A percentile compares a stretch with the other conserved stretches of the same genome.
Conservation (phyloP, 2,888 invertebrate genomes). For the Noctuana brunneofusca region DNA sequence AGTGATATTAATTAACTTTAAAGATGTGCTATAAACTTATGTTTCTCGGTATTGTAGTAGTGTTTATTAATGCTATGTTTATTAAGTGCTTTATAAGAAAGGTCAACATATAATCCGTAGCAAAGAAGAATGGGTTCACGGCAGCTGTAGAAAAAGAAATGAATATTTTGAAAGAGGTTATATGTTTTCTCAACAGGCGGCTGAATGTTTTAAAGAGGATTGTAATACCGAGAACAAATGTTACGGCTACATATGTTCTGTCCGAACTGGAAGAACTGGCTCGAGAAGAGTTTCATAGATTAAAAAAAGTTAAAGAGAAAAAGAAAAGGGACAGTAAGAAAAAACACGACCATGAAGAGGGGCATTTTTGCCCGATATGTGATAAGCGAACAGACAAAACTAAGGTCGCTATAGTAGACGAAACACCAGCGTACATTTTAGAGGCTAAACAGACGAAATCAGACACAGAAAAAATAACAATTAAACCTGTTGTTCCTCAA, state of each 20-base stretch:
- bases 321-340: slow-evolving; percentile 31
- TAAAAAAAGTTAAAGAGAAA: slow-evolving; percentile 48
- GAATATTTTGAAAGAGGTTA: not conserved
- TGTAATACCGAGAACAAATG: slow-evolving; percentile 49
- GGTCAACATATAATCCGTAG: slow-evolving; percentile 1
- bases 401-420: not conserved
- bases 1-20: too few species aligned
- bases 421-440: slow-evolving; percentile 3
- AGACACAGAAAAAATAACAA: not conserved
- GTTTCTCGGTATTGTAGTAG: too few species aligned
- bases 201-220: slow-evolving; percentile 51
- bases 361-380: slow-evolving; percentile 37
- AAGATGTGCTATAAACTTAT: too few species aligned
- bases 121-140: slow-evolving; percentile 29
- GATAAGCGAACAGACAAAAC: slow-evolving; percentile 28
- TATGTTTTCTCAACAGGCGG: slow-evolving; percentile 47
- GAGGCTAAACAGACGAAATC: not conserved
- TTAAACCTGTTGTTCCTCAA: not conserved
- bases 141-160: slow-evolving; percentile 26
- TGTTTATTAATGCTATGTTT: too few species aligned
- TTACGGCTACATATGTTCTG: slow-evolving; percentile 48
- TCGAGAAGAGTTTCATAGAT: slow-evolving; percentile 52
- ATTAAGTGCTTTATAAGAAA: too few species aligned
- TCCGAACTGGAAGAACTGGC: slow-evolving; percentile 52
- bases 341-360: slow-evolving; percentile 30